Evolutionary conservation across 1,140 invertebrate species (phyloP), one percentile per base, ranked within the genome.

Genomic region (Wiebesia pumilae): DNA sequence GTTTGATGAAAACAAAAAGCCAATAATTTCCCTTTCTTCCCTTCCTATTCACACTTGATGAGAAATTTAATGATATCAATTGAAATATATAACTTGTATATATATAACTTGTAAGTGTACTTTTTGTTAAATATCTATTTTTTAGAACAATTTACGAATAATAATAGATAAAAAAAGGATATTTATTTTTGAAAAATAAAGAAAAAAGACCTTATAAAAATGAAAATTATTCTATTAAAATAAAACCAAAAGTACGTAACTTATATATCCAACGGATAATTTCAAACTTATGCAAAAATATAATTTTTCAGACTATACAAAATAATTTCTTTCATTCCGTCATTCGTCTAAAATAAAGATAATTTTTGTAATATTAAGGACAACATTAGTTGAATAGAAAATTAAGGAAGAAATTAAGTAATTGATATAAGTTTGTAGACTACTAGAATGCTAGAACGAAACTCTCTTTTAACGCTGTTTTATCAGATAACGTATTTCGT

Each of bases 1-100:
- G 33, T 83, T 73, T 83, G 33, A 73, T 35, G 81, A 51, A 51
- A 58, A 51, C 38, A 83, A 83, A 83, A 83, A 71, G 43, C 27
- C 47, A 58, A 71, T 47, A 27, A 77, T 77, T 47, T 40, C 73
- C n/a, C 4, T 30, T n/a, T 27, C 38, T 16, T 30, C 35, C 51
- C 21, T 51, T 30, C 3, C 9, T 75, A 35, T 54, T 47, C 40
- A 71, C 19, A 24, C 1, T 19, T 16, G 21, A n/a, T n/a, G n/a
- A n/a, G n/a, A n/a, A n/a, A n/a, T n/a, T n/a, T n/a, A n/a, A n/a
- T n/a, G n/a, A n/a, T 24, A 62, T 2, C 1, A 62, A 62, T 27
- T 27, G 58, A 3, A 62, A 62, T 3, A 4, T 62, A n/a, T n/a
- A n/a, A n/a, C n/a, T n/a, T n/a, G n/a, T 27, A 27, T 62, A 24